Evolutionary conservation across 2,113 vertebrate species (phyloP).

Genomic region (Eurypyga helias): DNA sequence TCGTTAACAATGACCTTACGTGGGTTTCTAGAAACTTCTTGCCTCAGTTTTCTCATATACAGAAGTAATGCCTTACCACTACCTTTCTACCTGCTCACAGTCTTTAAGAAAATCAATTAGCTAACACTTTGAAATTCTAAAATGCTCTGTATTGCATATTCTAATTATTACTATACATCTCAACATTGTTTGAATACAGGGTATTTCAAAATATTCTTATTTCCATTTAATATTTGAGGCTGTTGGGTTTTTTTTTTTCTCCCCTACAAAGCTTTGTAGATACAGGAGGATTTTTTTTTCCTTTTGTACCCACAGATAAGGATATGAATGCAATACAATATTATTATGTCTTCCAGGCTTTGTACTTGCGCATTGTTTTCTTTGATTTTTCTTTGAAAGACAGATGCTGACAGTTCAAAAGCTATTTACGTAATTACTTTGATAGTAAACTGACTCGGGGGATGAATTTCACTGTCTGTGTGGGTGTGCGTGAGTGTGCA

Average conservation of each 20-base stretch:
- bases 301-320: neutral
- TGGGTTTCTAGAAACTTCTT: neutral
- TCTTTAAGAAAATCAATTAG: conserved; percentile 4
- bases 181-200: neutral
- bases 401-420: conserved; percentile 62
- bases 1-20: neutral
- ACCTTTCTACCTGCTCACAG: neutral
- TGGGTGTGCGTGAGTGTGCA: neutral
- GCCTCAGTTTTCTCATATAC: neutral
- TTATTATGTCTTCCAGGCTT: conserved; percentile 41
- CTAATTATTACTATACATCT: neutral
- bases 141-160: neutral
- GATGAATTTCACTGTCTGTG: neutral
- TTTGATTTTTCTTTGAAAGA: conserved; percentile 62
- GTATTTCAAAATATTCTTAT: conserved; percentile 17
- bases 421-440: conserved; percentile 25
- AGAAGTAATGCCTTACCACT: neutral
- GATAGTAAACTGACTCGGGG: conserved; percentile 26
- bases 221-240: neutral
- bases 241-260: neutral
- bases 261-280: neutral
- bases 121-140: conserved; percentile 34
- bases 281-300: neutral
- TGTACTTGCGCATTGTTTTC: conserved; percentile 16
- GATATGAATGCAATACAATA: conserved; percentile 13